Evolutionary conservation across 2,113 vertebrate genomes (phyloP), one percentile per base, ranked within the genome.

Genomic region (Lethenteron reissneri): DNA sequence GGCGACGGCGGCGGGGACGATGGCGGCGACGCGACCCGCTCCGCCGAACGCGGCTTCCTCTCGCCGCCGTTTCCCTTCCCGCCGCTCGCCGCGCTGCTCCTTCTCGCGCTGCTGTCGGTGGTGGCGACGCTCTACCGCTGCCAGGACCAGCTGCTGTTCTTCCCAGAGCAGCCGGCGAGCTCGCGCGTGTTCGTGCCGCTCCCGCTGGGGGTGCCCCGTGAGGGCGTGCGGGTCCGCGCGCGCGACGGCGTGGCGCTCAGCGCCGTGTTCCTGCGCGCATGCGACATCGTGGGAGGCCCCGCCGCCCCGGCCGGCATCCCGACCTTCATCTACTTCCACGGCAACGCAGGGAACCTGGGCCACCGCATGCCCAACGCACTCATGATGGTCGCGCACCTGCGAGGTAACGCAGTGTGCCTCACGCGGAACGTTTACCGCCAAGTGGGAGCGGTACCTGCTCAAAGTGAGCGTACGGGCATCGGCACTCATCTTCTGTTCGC

Each of bases 111-210:
- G 41, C 41, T 41, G 41, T 97, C 94, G 1, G 86, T 96, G 76
- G 89, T 89, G 0, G 91, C 88, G 70, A 95, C 95, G 79, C 81
- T 99, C 3, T 99, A 96, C 82, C 96, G 95, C 75, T 95, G 96
- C 79, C 95, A 99, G 81, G 95, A 99, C 74, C 87, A 90, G 57
- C 81, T 99, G 75, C 90, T 99, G 70, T 99, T 96, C 79, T 97
- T 97, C 75, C 95, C 95, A 11, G 92, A 99, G 62, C 95, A 97
- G 79, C 92, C 95, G 15, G 86, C 95, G 2, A 96, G 92, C 9
- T 97, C 95, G 8, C 90, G 95, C 73, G 87, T 97, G 68, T 99
- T 96, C 58, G 89, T 99, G 71, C 92, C 95, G 56, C 86, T 94
- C 85, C 95, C 92, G 56, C 90, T 89, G 6, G 95, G 95, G 71